Conservation (phyloP, 1,140 invertebrate genomes). For the Drosophila navojoa region DNA sequence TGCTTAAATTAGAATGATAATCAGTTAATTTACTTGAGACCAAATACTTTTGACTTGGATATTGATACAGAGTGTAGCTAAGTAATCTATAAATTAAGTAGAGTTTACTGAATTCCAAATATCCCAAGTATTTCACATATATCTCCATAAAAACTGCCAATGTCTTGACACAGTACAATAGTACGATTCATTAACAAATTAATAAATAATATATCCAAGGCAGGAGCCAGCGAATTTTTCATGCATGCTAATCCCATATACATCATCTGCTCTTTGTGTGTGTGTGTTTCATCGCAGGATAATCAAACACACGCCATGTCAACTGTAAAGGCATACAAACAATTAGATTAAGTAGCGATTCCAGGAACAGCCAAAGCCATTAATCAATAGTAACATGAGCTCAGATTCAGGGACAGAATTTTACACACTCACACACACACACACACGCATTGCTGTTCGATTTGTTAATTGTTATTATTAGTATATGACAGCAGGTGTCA, state of each 20-base stretch:
- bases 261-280: background rate
- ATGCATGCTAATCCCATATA: constrained; percentile 40
- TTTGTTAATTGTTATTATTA: constrained; percentile 75
- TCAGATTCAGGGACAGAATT: constrained; percentile 28
- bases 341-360: constrained; percentile 77
- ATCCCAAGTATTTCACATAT: background rate
- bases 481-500: constrained; percentile 41
- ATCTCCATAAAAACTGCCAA: background rate
- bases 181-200: constrained; percentile 9
- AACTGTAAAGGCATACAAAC: constrained; percentile 51
- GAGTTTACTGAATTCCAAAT: too few species aligned
- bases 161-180: background rate
- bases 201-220: constrained; percentile 51
- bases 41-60: too few species aligned
- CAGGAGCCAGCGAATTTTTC: constrained; percentile 25
- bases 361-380: constrained; percentile 36
- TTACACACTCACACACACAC: constrained; percentile 1
- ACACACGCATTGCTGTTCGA: constrained; percentile 18
- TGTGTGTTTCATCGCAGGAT: constrained; percentile 1
- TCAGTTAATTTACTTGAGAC: too few species aligned
- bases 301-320: constrained; percentile 44
- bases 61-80: too few species aligned
- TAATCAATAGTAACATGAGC: constrained; percentile 56
- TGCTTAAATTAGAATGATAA: too few species aligned
- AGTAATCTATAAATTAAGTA: too few species aligned